Evolutionary conservation across 2,888 invertebrate species (phyloP).

Genomic region (Pseudoips prasinana): DNA sequence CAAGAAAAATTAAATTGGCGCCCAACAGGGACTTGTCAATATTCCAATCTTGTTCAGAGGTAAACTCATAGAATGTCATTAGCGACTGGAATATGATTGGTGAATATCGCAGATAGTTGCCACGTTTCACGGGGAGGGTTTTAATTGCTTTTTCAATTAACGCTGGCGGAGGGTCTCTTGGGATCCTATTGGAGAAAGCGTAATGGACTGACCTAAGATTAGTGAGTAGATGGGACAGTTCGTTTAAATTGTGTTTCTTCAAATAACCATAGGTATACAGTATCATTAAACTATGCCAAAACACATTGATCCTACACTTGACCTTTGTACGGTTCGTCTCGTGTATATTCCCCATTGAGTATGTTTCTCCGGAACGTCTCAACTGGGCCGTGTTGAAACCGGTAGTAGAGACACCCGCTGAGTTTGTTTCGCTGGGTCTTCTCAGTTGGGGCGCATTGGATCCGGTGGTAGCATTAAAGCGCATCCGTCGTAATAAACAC

Average conservation of each 20-base stretch:
- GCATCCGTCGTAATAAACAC: no score
- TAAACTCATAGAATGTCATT: conserved; percentile 32
- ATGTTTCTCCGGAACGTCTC: no score
- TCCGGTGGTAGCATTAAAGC: no score
- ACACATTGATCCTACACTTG: no score
- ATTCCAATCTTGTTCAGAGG: conserved; percentile 2
- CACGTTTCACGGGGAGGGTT: conserved; percentile 33
- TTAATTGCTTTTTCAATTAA: conserved; percentile 78
- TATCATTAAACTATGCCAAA: no score
- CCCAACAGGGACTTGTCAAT: conserved; percentile 2
- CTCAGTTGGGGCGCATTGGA: no score
- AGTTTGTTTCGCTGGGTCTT: no score
- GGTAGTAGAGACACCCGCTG: no score
- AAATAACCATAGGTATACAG: no score
- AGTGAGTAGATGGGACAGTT: conserved; percentile 17
- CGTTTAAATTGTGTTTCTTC: background rate
- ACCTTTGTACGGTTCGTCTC: no score
- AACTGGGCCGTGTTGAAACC: no score
- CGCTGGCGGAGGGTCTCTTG: conserved; percentile 42
- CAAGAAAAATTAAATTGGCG: conserved; percentile 3
- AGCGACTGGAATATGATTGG: conserved; percentile 40
- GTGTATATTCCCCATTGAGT: no score
- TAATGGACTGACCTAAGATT: conserved; percentile 53
- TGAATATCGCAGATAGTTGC: conserved; percentile 33
- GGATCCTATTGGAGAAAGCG: conserved; percentile 46